Percentiles rank a stretch among this genome's conserved stretches.
These are phyloP conservation scores for Diplodus sargus DNA, from an alignment of 2,797 vertebrate species.

Conservation along the genomic window DNA sequence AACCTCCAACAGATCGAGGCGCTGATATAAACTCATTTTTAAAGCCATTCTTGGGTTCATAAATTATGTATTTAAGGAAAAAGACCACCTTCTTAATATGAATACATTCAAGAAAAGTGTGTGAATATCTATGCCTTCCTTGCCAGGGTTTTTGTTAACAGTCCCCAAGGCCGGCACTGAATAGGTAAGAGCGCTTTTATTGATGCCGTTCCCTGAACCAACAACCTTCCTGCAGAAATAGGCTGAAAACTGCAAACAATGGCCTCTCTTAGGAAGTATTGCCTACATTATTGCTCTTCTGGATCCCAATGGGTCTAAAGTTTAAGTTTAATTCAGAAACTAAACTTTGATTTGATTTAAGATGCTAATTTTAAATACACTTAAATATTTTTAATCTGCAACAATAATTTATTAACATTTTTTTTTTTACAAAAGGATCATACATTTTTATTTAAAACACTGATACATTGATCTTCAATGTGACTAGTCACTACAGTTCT, in stretches of 20 bases:
- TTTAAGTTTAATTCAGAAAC: not conserved
- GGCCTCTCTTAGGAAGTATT: not conserved
- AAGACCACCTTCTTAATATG: not conserved
- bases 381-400: not conserved
- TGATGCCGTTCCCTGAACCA: not conserved
- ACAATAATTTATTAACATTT: not conserved
- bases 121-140: not conserved
- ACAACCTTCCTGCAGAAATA: not conserved
- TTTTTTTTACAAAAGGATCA: not conserved
- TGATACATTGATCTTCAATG: not conserved
- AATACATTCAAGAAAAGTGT: constrained; percentile 4
- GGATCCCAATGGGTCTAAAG: not conserved
- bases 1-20: not conserved
- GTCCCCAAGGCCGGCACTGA: not conserved
- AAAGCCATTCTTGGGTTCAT: not conserved
- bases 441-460: not conserved
- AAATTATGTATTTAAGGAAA: constrained; percentile 17
- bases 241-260: not conserved
- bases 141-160: not conserved
- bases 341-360: no score
- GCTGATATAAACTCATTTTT: not conserved
- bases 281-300: not conserved
- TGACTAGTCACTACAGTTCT: not conserved
- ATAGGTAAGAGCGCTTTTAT: not conserved
- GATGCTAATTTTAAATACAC: no score